Percentiles rank a stretch among this genome's conserved stretches.
Evolutionary conservation across 2,113 vertebrate species (phyloP).

Genomic region (Zeus faber): DNA sequence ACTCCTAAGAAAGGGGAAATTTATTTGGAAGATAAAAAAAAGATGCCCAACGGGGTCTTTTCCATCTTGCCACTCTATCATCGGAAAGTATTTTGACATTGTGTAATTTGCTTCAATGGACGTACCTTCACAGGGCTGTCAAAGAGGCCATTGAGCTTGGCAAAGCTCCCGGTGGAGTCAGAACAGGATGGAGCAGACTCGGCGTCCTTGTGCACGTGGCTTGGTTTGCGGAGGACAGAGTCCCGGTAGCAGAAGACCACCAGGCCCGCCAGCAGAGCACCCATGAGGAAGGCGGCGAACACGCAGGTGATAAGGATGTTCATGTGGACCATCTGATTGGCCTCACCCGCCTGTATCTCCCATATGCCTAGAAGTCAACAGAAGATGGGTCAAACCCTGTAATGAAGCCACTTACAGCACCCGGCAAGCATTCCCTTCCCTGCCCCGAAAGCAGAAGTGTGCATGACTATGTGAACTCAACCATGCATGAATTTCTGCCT

Average conservation of each 20-base stretch:
- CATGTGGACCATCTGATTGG: slow-evolving; percentile 98
- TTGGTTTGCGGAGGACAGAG: slow-evolving; percentile 85
- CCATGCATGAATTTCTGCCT: slow-evolving; percentile 51
- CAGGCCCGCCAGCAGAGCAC: slow-evolving; percentile 92
- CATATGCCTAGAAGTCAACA: slow-evolving; percentile 75
- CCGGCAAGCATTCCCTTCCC: slow-evolving; percentile 9
- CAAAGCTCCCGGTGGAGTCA: slow-evolving; percentile 92
- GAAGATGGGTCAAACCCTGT: slow-evolving; percentile 41
- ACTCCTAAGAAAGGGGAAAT: slow-evolving; percentile 71
- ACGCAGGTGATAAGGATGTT: slow-evolving; percentile 98
- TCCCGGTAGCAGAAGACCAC: slow-evolving; percentile 96
- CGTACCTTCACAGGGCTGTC: slow-evolving; percentile 90
- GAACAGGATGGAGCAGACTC: slow-evolving; percentile 92
- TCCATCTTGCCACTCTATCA: not conserved
- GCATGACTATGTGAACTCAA: slow-evolving; percentile 40
- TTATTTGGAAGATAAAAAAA: slow-evolving; percentile 17
- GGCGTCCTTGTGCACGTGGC: slow-evolving; percentile 89
- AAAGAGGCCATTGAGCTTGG: slow-evolving; percentile 92
- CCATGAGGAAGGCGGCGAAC: slow-evolving; percentile 93
- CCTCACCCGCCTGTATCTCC: slow-evolving; percentile 92
- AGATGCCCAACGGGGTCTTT: slow-evolving; percentile 14
- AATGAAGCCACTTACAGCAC: slow-evolving; percentile 10
- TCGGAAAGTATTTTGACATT: not conserved
- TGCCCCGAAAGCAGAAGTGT: slow-evolving; percentile 34
- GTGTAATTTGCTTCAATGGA: slow-evolving; percentile 2